phyloP scores from a whole-genome alignment of 2,113 vertebrate species.

The Elephas maximus region DNA sequence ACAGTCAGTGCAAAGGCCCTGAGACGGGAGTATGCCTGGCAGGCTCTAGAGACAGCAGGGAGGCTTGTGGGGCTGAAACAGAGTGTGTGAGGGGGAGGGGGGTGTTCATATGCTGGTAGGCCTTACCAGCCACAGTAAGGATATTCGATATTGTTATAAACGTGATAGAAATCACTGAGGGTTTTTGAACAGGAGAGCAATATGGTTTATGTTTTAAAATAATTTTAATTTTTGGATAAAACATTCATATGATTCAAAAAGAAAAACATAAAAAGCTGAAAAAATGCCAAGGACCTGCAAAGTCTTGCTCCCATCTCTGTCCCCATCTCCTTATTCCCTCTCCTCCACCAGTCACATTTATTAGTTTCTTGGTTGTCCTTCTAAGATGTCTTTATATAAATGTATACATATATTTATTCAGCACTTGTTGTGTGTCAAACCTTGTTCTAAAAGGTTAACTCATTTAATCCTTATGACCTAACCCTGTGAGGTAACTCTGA shows the following conservation, averaged over 20 bases:
- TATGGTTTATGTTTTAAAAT: slow-evolving; percentile 23
- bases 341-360: background rate
- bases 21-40: background rate
- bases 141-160: background rate
- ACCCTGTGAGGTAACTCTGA: background rate
- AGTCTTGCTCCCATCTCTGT: background rate
- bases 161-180: background rate
- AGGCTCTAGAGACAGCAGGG: background rate
- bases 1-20: background rate
- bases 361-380: slow-evolving; percentile 23
- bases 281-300: background rate
- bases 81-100: no score
- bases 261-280: background rate
- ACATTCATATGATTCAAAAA: background rate
- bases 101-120: background rate
- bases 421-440: slow-evolving; percentile 2
- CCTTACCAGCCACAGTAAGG: background rate
- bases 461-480: background rate
- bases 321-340: background rate
- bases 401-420: slow-evolving; percentile 15
- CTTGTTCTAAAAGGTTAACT: background rate
- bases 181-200: background rate
- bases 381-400: slow-evolving; percentile 25
- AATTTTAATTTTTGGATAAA: slow-evolving; percentile 25
- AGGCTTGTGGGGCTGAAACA: background rate